phyloP scores from a whole-genome alignment of 2,888 invertebrate species.

The Keiferia lycopersicella region DNA sequence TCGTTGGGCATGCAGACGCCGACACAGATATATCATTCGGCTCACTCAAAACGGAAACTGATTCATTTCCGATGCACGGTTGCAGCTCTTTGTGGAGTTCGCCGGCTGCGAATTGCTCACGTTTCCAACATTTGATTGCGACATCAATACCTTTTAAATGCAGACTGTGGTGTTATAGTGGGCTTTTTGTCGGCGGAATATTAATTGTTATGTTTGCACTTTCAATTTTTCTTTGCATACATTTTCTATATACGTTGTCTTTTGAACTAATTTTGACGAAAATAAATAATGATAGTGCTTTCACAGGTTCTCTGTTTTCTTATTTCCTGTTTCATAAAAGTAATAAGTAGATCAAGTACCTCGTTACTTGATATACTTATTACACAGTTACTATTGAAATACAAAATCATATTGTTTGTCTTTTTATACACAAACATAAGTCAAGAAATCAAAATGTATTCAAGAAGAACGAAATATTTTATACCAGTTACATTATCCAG shows the following conservation, averaged over 20 bases:
- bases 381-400: too few relatives aligned
- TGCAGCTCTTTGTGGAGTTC: slow-evolving; percentile 77
- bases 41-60: slow-evolving; percentile 75
- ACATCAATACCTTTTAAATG: slow-evolving; percentile 63
- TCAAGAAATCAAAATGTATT: not conserved
- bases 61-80: slow-evolving; percentile 80
- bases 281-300: too few relatives aligned
- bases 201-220: not conserved
- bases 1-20: slow-evolving; percentile 52
- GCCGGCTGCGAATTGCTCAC: slow-evolving; percentile 74
- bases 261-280: too few relatives aligned
- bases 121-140: slow-evolving; percentile 77
- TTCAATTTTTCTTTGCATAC: not conserved
- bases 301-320: too few relatives aligned
- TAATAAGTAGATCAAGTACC: too few relatives aligned
- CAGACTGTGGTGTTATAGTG: slow-evolving; percentile 15
- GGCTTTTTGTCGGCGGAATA: not conserved
- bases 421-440: not conserved
- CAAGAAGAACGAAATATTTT: slow-evolving; percentile 1
- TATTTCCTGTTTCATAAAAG: too few relatives aligned
- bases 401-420: too few relatives aligned
- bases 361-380: too few relatives aligned
- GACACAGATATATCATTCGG: slow-evolving; percentile 70
- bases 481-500: slow-evolving; percentile 6
- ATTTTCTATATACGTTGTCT: not conserved